A percentile compares a stretch with the other conserved stretches of the same genome.
phyloP scores from a whole-genome alignment of 2,888 invertebrate species.

The Perdita meconis region DNA sequence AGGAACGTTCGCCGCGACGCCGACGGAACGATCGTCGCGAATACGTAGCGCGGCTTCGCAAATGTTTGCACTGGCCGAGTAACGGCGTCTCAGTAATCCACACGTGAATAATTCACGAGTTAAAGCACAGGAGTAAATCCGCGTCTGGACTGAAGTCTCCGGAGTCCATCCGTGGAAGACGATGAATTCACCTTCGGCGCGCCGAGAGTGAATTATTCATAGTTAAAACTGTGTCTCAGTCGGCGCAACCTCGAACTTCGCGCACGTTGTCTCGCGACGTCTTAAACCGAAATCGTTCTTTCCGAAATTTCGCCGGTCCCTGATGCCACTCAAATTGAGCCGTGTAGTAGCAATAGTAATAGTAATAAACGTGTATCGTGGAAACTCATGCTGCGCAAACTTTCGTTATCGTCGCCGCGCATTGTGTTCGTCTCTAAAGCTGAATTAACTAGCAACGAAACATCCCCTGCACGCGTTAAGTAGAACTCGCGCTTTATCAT shows the following conservation, averaged over 20 bases:
- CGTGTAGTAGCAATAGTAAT: no score
- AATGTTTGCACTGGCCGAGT: conserved; percentile 25
- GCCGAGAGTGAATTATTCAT: conserved; percentile 54
- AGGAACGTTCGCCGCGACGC: not conserved
- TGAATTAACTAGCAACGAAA: not conserved
- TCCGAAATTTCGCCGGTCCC: no score
- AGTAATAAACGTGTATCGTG: no score
- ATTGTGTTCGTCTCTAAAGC: not conserved
- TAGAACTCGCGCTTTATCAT: not conserved
- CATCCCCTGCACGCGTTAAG: not conserved
- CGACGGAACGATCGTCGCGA: not conserved
- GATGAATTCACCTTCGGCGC: conserved; percentile 45
- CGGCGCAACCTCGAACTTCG: conserved; percentile 20
- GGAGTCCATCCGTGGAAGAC: conserved; percentile 20
- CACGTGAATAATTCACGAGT: conserved; percentile 52
- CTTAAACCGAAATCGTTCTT: no score
- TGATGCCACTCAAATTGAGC: no score
- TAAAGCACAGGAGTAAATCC: conserved; percentile 46
- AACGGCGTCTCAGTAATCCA: conserved; percentile 32
- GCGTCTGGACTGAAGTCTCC: conserved; percentile 10
- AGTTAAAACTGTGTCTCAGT: conserved; percentile 19
- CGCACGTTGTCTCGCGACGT: no score
- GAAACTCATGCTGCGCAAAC: no score
- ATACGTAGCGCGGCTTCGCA: not conserved
- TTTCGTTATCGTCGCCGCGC: no score